Percentiles rank a stretch among this genome's conserved stretches.
These are phyloP conservation scores for Triops cancriformis DNA, from an alignment of 1,140 invertebrate species.

Conservation along the genomic window DNA sequence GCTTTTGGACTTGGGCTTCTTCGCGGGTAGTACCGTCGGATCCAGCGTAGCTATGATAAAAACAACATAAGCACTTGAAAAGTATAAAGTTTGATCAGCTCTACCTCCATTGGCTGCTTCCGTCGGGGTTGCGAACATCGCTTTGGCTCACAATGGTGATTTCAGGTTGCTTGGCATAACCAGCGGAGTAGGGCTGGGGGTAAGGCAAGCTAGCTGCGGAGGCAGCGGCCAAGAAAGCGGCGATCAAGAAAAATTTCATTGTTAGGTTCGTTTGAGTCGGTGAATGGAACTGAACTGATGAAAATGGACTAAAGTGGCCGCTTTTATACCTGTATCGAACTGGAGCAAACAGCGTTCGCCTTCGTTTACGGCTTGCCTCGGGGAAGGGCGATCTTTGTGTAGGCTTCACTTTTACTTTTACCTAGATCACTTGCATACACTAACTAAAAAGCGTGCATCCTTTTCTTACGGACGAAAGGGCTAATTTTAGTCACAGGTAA, in stretches of 20 bases:
- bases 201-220: neutral
- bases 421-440: neutral
- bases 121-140: slow-evolving; percentile 21
- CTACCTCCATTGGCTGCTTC: slow-evolving; percentile 26
- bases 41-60: slow-evolving; percentile 15
- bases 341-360: neutral
- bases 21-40: slow-evolving; percentile 16
- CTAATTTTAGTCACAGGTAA: neutral
- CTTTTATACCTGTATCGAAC: neutral
- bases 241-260: neutral
- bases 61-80: neutral
- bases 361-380: neutral
- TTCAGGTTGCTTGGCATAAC: slow-evolving; percentile 2
- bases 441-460: neutral
- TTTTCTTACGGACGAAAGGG: neutral
- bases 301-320: neutral
- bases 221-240: slow-evolving; percentile 7
- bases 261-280: neutral
- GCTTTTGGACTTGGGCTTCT: slow-evolving; percentile 2
- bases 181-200: too few relatives aligned
- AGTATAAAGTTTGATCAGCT: neutral
- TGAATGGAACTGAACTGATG: neutral
- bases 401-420: neutral
- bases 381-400: neutral
- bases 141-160: slow-evolving; percentile 20